Evolutionary conservation across 2,888 invertebrate species (phyloP), one percentile per base, ranked within the genome.

Genomic region (Melieria omissa): DNA sequence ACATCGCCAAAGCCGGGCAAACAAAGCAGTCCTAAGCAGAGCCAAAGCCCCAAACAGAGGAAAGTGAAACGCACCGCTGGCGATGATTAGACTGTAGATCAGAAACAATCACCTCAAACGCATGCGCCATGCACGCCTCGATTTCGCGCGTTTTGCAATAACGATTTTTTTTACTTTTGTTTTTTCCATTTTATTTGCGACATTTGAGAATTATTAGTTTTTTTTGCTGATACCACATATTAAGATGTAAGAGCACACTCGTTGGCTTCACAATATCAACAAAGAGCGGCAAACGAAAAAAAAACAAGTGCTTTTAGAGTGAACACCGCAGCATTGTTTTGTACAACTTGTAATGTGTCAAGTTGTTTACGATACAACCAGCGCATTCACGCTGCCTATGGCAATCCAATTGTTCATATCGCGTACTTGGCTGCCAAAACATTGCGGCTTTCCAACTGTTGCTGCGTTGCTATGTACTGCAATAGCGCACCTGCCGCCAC

Each of bases 31-130:
- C 85, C 90, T 91, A 88, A 90, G 55, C 88, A 90, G 64, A 80
- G 79, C 71, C 92, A 92, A 83, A 94, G 93, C 77, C 94, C 94
- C 67, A 92, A 92, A 82, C 89, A 92, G 86, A 91, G 94, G 83
- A 95, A 93, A 88, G 90, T 73, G 61, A 71, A 71, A 71, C 65
- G 71, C 45, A 16, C 70, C 9, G 64, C 64, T 12, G 71, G 71
- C 61, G 71, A 71, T 14, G 71, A 71, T 71, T 71, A 71, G 54
- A 71, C 52, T 44, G 14, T n/a, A 29, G 29, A 10, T 49, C 9
- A 41, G 61, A 67, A 67, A 49, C 41, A 63, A 55, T 65, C 54
- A 61, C 67, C 67, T 67, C 67, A 67, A 67, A 67, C 61, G 49
- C 8, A 60, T 44, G 52, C 67, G 60, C 60, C 29, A 57, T 66